A percentile compares a stretch with the other conserved stretches of the same genome.
These are phyloP conservation scores for Himalopsyche tibetana DNA, from an alignment of 2,888 invertebrate species.

Conservation along the genomic window DNA sequence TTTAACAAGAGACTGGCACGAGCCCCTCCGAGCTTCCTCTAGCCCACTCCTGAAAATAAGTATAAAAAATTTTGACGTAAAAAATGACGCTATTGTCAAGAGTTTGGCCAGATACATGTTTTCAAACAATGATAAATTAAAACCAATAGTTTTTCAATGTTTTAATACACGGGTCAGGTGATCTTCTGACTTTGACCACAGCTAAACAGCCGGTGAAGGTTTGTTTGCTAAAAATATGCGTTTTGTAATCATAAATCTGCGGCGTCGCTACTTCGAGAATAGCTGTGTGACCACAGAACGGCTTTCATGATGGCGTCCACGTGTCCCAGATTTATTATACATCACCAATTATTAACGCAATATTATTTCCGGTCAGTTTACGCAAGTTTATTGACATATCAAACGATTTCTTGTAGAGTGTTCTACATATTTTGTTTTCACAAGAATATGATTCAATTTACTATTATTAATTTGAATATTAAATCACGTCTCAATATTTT, in stretches of 20 bases:
- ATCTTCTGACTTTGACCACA: slow-evolving; percentile 28
- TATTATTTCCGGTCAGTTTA: slow-evolving; percentile 19
- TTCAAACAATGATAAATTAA: background rate
- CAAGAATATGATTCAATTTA: too few species aligned
- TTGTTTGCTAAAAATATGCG: background rate
- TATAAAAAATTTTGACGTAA: too few species aligned
- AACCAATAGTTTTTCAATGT: background rate
- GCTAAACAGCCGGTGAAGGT: slow-evolving; percentile 5
- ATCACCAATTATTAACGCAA: background rate
- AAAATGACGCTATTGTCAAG: background rate
- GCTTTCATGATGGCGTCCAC: background rate
- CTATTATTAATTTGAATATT: too few species aligned
- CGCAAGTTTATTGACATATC: too few species aligned
- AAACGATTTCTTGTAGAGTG: too few species aligned
- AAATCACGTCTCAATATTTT: too few species aligned
- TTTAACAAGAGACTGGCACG: too few species aligned
- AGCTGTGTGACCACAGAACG: background rate
- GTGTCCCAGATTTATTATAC: background rate
- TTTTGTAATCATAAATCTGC: slow-evolving; percentile 13
- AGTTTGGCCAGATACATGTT: background rate
- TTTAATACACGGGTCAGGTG: background rate
- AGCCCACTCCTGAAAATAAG: too few species aligned
- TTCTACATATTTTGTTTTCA: too few species aligned
- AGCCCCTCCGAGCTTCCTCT: too few species aligned
- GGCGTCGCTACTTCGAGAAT: background rate